A percentile compares a stretch with the other conserved stretches of the same genome.
phyloP scores from a whole-genome alignment of 2,888 invertebrate species.

The Troides aeacus region DNA sequence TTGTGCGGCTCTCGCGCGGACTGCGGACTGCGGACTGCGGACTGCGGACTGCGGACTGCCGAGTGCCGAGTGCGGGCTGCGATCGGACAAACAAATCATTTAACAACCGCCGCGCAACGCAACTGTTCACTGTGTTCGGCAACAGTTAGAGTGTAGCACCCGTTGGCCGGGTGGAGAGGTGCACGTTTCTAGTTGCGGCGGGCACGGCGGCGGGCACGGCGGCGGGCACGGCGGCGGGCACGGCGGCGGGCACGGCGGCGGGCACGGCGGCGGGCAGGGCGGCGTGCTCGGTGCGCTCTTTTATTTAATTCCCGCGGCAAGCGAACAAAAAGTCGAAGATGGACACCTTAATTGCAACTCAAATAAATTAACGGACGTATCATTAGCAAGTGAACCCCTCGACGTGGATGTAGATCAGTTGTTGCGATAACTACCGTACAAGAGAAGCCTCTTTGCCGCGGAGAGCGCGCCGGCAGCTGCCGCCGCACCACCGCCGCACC shows the following conservation, averaged over 20 bases:
- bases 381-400: slow-evolving; percentile 64
- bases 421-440: slow-evolving; percentile 25
- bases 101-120: too few relatives aligned
- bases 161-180: too few relatives aligned
- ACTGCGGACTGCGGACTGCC: too few relatives aligned
- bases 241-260: too few relatives aligned
- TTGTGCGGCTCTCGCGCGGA: slow-evolving; percentile 17
- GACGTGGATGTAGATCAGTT: slow-evolving; percentile 28
- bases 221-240: too few relatives aligned
- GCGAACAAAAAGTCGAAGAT: slow-evolving; percentile 51
- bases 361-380: slow-evolving; percentile 73
- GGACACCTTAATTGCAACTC: slow-evolving; percentile 74
- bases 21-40: background rate
- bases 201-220: background rate
- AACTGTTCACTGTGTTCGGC: too few relatives aligned
- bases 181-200: slow-evolving; percentile 35
- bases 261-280: too few relatives aligned
- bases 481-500: background rate
- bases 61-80: too few relatives aligned
- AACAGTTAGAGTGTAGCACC: too few relatives aligned
- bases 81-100: too few relatives aligned
- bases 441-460: slow-evolving; percentile 26
- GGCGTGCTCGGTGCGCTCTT: slow-evolving; percentile 30
- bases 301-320: slow-evolving; percentile 42
- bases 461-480: slow-evolving; percentile 26